Conservation (phyloP, 2,113 vertebrate genomes). For the Pavo muticus region DNA sequence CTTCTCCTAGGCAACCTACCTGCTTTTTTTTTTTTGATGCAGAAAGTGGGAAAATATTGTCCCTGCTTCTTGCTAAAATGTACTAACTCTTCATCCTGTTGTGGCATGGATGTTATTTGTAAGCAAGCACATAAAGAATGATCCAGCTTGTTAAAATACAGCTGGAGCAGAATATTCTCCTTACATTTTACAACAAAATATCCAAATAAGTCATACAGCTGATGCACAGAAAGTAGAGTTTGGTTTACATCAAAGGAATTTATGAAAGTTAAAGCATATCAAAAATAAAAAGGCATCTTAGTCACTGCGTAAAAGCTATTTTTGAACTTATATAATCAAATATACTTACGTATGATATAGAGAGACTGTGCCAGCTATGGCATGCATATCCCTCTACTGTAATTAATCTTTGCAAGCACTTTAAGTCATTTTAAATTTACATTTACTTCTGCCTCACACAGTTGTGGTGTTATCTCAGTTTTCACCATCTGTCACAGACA, state of each 20-base stretch:
- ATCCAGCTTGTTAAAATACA: conserved; percentile 8
- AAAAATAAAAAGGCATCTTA: conserved; percentile 67
- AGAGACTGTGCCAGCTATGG: conserved; percentile 50
- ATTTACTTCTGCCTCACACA: conserved; percentile 56
- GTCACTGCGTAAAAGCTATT: conserved; percentile 69
- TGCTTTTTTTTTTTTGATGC: conserved; percentile 41
- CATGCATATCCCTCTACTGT: conserved; percentile 34
- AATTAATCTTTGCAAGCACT: conserved; percentile 61
- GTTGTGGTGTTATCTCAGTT: conserved; percentile 48
- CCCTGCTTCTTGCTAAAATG: not conserved
- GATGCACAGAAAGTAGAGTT: conserved; percentile 39
- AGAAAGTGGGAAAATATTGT: not conserved
- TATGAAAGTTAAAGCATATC: conserved; percentile 66
- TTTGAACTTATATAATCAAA: conserved; percentile 69
- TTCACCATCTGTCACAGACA: conserved; percentile 62
- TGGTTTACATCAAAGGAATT: conserved; percentile 65
- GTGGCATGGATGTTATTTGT: not conserved
- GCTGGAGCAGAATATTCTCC: not conserved
- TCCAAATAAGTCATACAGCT: conserved; percentile 1
- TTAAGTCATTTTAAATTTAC: conserved; percentile 57
- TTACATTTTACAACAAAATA: conserved; percentile 38
- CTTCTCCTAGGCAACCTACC: conserved; percentile 61
- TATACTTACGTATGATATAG: conserved; percentile 49
- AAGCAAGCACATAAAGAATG: not conserved
- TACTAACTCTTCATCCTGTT: not conserved